Percentiles rank a stretch among this genome's conserved stretches.
phyloP scores from a whole-genome alignment of 2,113 vertebrate species.

The Circaetus gallicus region DNA sequence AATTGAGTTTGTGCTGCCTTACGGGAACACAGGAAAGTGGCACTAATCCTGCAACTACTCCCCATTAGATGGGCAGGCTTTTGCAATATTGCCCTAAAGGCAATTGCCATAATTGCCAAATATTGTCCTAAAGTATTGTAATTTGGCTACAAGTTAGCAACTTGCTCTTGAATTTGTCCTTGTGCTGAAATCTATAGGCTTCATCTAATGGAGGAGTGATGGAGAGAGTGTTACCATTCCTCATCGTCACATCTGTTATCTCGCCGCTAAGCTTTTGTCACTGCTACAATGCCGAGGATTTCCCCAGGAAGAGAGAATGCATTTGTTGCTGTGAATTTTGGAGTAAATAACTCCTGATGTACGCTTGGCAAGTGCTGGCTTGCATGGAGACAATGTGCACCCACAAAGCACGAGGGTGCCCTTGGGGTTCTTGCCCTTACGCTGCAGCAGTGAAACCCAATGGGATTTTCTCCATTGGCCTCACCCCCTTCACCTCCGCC shows the following conservation, averaged over 20 bases:
- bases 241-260: accelerated
- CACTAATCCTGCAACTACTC: not conserved
- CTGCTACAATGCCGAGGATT: not conserved
- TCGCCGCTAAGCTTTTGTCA: accelerated
- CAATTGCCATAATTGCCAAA: not conserved
- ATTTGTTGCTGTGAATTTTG: not conserved
- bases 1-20: not conserved
- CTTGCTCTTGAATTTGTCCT: not conserved
- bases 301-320: not conserved
- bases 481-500: not conserved
- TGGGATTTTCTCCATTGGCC: accelerated
- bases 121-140: not conserved
- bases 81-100: not conserved
- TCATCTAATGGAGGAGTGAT: accelerated
- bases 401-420: not conserved
- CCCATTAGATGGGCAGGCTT: not conserved
- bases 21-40: not conserved
- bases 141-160: not conserved
- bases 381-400: accelerated
- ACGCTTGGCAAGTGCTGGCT: accelerated
- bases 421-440: not conserved
- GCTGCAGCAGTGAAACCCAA: accelerated
- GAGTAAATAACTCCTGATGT: not conserved
- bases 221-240: accelerated
- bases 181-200: not conserved